Evolutionary conservation across 2,888 invertebrate species (phyloP).

Genomic region (Volucella inflata): DNA sequence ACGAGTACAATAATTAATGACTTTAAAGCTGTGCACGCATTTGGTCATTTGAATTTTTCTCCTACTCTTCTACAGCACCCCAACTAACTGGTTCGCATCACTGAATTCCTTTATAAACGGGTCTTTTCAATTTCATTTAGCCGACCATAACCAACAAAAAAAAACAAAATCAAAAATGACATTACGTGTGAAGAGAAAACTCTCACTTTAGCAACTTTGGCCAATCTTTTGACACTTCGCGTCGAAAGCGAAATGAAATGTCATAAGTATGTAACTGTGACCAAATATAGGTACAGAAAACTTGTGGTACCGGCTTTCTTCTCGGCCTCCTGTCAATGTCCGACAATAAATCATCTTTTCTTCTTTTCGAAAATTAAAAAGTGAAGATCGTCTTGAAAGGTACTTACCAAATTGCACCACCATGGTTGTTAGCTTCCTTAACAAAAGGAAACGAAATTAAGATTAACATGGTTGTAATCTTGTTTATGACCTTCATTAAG

Average conservation of each 20-base stretch:
- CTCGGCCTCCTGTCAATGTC: neutral
- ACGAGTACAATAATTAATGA: slow-evolving; percentile 39
- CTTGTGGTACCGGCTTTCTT: slow-evolving; percentile 11
- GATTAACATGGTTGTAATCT: slow-evolving; percentile 42
- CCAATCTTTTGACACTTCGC: slow-evolving; percentile 32
- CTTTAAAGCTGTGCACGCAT: slow-evolving; percentile 44
- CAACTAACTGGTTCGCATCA: slow-evolving; percentile 40
- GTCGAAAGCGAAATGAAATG: slow-evolving; percentile 60
- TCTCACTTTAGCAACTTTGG: slow-evolving; percentile 46
- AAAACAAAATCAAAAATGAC: slow-evolving; percentile 19
- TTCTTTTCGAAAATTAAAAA: neutral
- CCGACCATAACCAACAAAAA: neutral
- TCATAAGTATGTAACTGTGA: slow-evolving; percentile 26
- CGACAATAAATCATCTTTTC: slow-evolving; percentile 12
- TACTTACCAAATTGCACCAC: neutral
- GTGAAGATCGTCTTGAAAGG: slow-evolving; percentile 8
- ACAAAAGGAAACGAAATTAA: neutral
- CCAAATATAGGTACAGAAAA: neutral
- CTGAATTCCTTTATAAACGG: slow-evolving; percentile 34
- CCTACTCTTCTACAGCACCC: slow-evolving; percentile 14
- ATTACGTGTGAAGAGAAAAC: slow-evolving; percentile 30
- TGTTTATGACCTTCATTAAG: slow-evolving; percentile 45
- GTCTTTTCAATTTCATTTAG: slow-evolving; percentile 63
- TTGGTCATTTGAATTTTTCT: slow-evolving; percentile 45
- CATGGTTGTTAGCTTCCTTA: slow-evolving; percentile 4